Evolutionary conservation across 2,113 vertebrate species (phyloP).

Genomic region (Ivindomyrus marchei): DNA sequence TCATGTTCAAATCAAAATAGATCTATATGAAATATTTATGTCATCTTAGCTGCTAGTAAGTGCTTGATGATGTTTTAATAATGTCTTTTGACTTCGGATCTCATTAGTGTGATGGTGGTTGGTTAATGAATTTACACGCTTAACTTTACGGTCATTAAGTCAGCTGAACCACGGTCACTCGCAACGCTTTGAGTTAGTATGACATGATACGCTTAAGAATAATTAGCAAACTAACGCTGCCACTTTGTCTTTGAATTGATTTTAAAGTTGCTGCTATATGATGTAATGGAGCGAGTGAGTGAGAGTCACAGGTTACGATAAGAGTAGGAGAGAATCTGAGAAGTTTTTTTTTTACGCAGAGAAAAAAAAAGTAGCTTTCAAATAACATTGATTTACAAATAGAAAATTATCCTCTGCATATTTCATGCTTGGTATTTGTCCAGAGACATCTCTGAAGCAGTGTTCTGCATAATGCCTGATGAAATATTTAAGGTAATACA

Average conservation of each 20-base stretch:
- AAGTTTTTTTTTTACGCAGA: neutral
- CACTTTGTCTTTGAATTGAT: neutral
- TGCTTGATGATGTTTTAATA: neutral
- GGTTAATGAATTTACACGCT: neutral
- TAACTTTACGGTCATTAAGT: neutral
- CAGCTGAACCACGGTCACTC: neutral
- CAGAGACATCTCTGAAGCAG: constrained; percentile 27
- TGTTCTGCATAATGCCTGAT: constrained; percentile 29
- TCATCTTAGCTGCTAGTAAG: neutral
- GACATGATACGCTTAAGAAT: neutral
- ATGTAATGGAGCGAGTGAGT: neutral
- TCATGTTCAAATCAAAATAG: neutral
- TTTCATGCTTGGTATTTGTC: constrained; percentile 37
- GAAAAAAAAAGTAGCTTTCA: neutral
- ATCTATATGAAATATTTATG: neutral
- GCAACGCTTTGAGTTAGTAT: neutral
- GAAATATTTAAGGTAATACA: constrained; percentile 42
- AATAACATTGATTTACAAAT: constrained; percentile 41
- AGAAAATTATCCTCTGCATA: constrained; percentile 43
- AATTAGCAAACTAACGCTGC: neutral
- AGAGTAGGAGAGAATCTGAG: neutral
- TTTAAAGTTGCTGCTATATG: neutral
- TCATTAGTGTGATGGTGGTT: neutral
- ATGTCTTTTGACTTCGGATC: neutral
- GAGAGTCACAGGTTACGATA: neutral